Percentiles rank a stretch among this genome's conserved stretches.
Conservation (phyloP, 2,888 invertebrate genomes). For the Meganola albula region DNA sequence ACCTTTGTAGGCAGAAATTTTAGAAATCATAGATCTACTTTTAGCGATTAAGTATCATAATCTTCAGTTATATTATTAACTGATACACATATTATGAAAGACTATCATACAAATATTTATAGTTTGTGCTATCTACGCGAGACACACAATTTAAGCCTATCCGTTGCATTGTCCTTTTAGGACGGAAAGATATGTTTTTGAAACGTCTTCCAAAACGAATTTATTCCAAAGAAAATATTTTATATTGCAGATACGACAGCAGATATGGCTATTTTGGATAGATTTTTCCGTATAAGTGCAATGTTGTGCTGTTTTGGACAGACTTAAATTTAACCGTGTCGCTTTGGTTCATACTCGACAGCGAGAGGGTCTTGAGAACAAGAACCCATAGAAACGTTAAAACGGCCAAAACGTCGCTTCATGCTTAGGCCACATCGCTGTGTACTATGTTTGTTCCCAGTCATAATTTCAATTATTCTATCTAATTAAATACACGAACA, state of each 20-base stretch:
- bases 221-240: too few species aligned
- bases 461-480: constrained; percentile 69
- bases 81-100: too few species aligned
- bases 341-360: background rate
- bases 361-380: background rate
- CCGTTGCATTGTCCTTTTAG: constrained; percentile 36
- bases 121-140: constrained; percentile 28
- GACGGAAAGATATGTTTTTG: constrained; percentile 63
- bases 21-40: constrained; percentile 45
- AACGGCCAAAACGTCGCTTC: constrained; percentile 41
- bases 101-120: too few species aligned
- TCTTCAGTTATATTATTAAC: too few species aligned
- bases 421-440: constrained; percentile 63
- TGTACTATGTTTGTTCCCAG: constrained; percentile 69
- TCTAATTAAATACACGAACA: constrained; percentile 69
- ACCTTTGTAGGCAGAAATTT: constrained; percentile 48
- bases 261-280: too few species aligned
- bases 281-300: too few species aligned
- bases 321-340: too few species aligned
- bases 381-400: constrained; percentile 31
- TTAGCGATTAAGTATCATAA: too few species aligned
- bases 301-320: too few species aligned
- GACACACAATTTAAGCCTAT: constrained; percentile 30
- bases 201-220: too few species aligned
- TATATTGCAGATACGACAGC: too few species aligned